phyloP scores from a whole-genome alignment of 2,888 invertebrate genomes.

The Cinara cedri region DNA sequence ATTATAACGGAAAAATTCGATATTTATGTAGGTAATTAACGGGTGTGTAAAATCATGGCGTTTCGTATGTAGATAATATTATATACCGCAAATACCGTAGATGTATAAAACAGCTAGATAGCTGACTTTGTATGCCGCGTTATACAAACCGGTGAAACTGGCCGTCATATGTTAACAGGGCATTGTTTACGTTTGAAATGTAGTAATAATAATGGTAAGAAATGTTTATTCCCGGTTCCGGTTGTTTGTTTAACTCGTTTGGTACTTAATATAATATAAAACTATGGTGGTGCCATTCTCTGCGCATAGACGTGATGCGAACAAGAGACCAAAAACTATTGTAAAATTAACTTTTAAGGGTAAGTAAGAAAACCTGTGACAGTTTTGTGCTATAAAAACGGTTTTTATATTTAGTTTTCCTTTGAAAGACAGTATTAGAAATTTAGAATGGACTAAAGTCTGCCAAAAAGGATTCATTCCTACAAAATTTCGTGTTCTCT shows the following conservation, averaged over 20 bases:
- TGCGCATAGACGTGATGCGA: neutral
- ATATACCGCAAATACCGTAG: too few species aligned
- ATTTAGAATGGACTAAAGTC: neutral
- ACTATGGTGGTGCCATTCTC: neutral
- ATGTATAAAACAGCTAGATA: too few species aligned
- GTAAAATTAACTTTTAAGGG: neutral
- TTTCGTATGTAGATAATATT: too few species aligned
- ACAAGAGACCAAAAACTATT: neutral
- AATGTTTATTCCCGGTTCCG: too few species aligned
- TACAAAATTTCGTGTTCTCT: neutral
- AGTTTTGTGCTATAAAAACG: neutral
- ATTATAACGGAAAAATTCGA: too few species aligned
- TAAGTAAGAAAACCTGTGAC: neutral
- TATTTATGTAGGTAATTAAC: too few species aligned
- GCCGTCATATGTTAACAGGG: neutral
- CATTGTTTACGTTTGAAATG: slow-evolving; percentile 2
- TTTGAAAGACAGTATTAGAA: neutral
- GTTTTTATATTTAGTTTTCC: slow-evolving; percentile 2
- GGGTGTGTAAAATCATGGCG: too few species aligned
- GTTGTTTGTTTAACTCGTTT: neutral
- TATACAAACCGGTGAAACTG: slow-evolving; percentile 10
- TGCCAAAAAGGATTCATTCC: slow-evolving; percentile 1
- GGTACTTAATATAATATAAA: neutral
- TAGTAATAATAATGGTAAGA: neutral
- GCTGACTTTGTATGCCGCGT: neutral